Percentiles rank a stretch among this genome's conserved stretches.
Conservation (phyloP, 2,888 invertebrate species). For the Agrilus cyanescens region DNA sequence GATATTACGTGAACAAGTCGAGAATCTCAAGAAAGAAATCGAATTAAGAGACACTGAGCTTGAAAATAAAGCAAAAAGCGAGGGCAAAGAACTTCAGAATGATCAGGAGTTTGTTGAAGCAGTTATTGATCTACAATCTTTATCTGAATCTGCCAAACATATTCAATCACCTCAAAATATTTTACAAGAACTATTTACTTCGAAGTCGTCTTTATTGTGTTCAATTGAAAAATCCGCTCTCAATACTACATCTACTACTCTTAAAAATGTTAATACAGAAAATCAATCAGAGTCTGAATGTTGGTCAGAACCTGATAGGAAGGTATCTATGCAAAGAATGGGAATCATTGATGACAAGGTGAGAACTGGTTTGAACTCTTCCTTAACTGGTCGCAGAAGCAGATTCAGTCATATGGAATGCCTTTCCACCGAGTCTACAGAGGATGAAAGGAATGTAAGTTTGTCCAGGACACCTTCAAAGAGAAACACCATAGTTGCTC, state of each 20-base stretch:
- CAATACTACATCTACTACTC: slow-evolving; percentile 17
- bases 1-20: slow-evolving; percentile 30
- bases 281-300: slow-evolving; percentile 63
- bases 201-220: slow-evolving; percentile 5
- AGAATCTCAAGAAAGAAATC: slow-evolving; percentile 31
- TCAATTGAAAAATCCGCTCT: slow-evolving; percentile 4
- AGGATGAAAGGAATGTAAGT: slow-evolving; percentile 22
- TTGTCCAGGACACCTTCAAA: slow-evolving; percentile 17
- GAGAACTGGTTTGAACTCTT: slow-evolving; percentile 34
- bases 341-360: slow-evolving; percentile 47
- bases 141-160: slow-evolving; percentile 7
- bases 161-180: slow-evolving; percentile 14
- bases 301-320: slow-evolving; percentile 79
- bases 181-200: slow-evolving; percentile 9
- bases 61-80: slow-evolving; percentile 14
- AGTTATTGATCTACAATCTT: slow-evolving; percentile 12
- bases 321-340: slow-evolving; percentile 68
- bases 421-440: slow-evolving; percentile 25
- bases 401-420: slow-evolving; percentile 2
- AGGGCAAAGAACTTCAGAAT: slow-evolving; percentile 9
- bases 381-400: slow-evolving; percentile 26
- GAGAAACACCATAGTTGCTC: slow-evolving; percentile 20
- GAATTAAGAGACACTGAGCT: slow-evolving; percentile 30
- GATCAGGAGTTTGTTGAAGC: slow-evolving; percentile 17
- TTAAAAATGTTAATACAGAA: slow-evolving; percentile 23